Evolutionary conservation across 2,113 vertebrate species (phyloP).

Genomic region (Setophaga coronata): DNA sequence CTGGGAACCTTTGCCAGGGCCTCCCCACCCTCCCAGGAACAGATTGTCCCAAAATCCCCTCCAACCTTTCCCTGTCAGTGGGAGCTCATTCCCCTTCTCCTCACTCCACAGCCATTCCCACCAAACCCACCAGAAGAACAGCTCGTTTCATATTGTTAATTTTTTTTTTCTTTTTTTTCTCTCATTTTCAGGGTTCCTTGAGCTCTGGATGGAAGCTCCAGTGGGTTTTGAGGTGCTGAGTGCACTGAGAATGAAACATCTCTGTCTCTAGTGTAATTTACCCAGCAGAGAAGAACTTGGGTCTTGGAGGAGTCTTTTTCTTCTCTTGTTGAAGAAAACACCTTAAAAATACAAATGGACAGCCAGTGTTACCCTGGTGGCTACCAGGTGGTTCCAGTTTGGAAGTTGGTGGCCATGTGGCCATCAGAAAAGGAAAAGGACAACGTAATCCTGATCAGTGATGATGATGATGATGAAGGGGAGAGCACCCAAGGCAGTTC

Average conservation of each 20-base stretch:
- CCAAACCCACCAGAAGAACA: background rate
- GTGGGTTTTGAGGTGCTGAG: background rate
- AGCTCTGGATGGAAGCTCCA: background rate
- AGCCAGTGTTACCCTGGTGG: background rate
- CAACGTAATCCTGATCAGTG: slow-evolving; percentile 25
- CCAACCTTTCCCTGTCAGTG: background rate
- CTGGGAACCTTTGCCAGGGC: background rate
- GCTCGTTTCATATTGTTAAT: too few species aligned
- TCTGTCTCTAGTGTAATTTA: background rate
- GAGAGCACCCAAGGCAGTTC: background rate
- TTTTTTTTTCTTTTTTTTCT: accelerated
- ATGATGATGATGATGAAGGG: background rate
- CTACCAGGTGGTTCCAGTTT: background rate
- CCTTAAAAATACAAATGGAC: background rate
- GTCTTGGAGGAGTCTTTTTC: background rate
- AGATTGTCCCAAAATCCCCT: background rate
- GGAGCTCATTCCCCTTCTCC: background rate
- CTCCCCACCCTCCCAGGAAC: background rate
- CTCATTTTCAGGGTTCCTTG: background rate
- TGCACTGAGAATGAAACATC: background rate
- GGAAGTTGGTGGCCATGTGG: background rate
- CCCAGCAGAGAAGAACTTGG: background rate
- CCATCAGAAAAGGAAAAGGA: background rate
- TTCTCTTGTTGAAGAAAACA: background rate
- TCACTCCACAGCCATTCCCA: background rate